A percentile compares a stretch with the other conserved stretches of the same genome.
phyloP scores from a whole-genome alignment of 2,113 vertebrate genomes.

The Columbina picui region DNA sequence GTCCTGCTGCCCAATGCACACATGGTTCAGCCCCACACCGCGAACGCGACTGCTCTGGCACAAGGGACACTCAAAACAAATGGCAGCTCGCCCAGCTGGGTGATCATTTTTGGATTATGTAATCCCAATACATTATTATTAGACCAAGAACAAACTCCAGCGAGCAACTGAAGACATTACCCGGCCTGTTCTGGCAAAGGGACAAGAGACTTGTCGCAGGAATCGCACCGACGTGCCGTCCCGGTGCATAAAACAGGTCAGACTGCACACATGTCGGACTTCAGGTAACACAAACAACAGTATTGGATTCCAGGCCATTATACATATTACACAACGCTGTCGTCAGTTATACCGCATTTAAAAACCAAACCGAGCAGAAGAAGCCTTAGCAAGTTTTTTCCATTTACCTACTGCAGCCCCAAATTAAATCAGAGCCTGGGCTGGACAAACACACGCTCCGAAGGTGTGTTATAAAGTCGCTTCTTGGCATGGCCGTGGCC shows the following conservation, averaged over 20 bases:
- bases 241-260: not conserved
- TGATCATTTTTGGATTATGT: slow-evolving; percentile 32
- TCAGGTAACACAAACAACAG: slow-evolving; percentile 17
- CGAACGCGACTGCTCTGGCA: slow-evolving; percentile 25
- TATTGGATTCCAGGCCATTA: not conserved
- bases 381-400: not conserved
- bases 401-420: not conserved
- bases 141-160: slow-evolving; percentile 32
- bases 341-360: not conserved
- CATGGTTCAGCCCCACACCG: not conserved
- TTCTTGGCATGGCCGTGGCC: not conserved
- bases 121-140: slow-evolving; percentile 24
- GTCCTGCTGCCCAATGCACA: not conserved
- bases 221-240: not conserved
- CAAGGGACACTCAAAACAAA: slow-evolving; percentile 4
- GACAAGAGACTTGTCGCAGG: not conserved
- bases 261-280: not conserved
- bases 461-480: not conserved
- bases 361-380: not conserved
- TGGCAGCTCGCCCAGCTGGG: slow-evolving; percentile 47
- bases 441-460: not conserved
- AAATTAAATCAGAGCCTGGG: not conserved
- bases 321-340: not conserved
- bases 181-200: not conserved
- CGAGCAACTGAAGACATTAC: not conserved